Evolutionary conservation across 2,113 vertebrate species (phyloP).

Genomic region (Crotalus viridis): DNA sequence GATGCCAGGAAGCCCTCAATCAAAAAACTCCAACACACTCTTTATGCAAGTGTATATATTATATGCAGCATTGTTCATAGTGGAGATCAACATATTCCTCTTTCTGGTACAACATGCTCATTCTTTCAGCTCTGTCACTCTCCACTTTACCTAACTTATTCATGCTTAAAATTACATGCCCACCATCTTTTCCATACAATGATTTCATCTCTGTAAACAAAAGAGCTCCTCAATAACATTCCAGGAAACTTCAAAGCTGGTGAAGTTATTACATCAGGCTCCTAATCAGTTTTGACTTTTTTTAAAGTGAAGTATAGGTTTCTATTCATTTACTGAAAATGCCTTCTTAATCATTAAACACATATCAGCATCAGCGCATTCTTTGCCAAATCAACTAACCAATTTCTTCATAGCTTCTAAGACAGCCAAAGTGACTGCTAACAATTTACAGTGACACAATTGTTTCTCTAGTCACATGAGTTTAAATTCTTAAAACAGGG

Average conservation of each 20-base stretch:
- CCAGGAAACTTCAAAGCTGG: constrained; percentile 2
- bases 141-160: constrained; percentile 4
- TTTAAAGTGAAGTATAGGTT: not conserved
- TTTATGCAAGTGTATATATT: not conserved
- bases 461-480: not conserved
- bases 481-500: not conserved
- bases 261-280: not conserved
- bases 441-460: not conserved
- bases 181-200: not conserved
- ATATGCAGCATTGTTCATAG: not conserved
- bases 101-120: constrained; percentile 4
- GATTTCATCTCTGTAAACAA: not conserved
- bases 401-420: not conserved
- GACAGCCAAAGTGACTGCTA: not conserved
- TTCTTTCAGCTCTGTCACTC: not conserved
- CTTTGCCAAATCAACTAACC: not conserved
- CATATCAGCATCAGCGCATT: not conserved
- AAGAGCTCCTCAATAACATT: not conserved
- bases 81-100: not conserved
- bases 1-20: not conserved
- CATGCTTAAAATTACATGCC: not conserved
- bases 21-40: not conserved
- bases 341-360: not conserved
- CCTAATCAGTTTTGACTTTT: not conserved
- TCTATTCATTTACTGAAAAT: not conserved